A percentile compares a stretch with the other conserved stretches of the same genome.
phyloP scores from a whole-genome alignment of 2,113 vertebrate genomes.

The Amphiprion percula region DNA sequence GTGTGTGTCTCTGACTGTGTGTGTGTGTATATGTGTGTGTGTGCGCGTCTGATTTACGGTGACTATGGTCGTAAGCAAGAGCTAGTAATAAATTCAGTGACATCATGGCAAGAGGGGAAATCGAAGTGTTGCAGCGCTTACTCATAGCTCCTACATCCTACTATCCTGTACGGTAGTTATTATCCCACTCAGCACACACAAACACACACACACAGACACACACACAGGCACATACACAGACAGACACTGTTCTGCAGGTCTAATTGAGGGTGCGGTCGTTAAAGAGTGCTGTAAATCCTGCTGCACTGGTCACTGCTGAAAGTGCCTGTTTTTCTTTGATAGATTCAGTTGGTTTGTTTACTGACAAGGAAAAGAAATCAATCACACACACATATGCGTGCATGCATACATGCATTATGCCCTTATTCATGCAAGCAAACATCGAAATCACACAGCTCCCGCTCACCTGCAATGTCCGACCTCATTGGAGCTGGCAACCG shows the following conservation, averaged over 20 bases:
- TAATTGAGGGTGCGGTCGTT: conserved; percentile 76
- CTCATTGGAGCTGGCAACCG: conserved; percentile 14
- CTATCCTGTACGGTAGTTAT: conserved; percentile 41
- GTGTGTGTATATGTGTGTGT: conserved; percentile 30
- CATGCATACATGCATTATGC: conserved; percentile 18
- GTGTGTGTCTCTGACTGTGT: conserved; percentile 30
- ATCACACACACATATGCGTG: conserved; percentile 43
- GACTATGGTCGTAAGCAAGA: conserved; percentile 60
- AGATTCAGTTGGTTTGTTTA: conserved; percentile 66
- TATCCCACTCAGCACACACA: conserved; percentile 28
- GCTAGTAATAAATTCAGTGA: conserved; percentile 75
- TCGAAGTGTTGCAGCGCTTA: conserved; percentile 69
- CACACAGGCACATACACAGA: neutral
- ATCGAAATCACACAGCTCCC: conserved; percentile 39
- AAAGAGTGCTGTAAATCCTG: conserved; percentile 73
- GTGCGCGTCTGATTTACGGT: conserved; percentile 66
- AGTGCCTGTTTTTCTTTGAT: conserved; percentile 53
- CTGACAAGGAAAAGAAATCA: conserved; percentile 66
- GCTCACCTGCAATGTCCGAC: neutral
- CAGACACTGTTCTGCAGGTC: conserved; percentile 37
- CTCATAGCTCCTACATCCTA: conserved; percentile 62
- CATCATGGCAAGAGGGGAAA: conserved; percentile 76
- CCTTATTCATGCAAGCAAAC: conserved; percentile 49
- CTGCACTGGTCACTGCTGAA: conserved; percentile 57
- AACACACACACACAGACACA: conserved; percentile 24